Percentiles rank a stretch among this genome's conserved stretches.
Conservation (phyloP, 2,113 vertebrate genomes). For the Saguinus midas region DNA sequence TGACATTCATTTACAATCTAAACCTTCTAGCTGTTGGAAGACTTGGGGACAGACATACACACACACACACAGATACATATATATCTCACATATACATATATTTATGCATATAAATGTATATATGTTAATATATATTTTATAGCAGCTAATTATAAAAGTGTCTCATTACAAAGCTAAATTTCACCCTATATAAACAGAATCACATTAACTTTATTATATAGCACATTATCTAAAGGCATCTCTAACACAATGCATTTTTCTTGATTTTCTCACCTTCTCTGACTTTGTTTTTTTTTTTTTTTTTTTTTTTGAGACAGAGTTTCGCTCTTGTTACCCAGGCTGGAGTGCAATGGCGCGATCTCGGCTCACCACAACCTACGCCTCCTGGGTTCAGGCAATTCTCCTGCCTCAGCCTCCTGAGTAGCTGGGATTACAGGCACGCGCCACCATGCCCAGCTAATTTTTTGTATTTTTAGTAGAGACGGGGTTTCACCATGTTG, state of each 20-base stretch:
- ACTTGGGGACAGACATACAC: neutral
- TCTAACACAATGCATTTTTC: neutral
- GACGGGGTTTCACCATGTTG: no score
- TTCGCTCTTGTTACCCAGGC: no score
- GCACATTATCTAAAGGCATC: neutral
- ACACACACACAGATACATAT: neutral
- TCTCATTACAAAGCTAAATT: neutral
- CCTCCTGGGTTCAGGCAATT: no score
- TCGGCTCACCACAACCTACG: no score
- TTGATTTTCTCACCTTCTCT: neutral
- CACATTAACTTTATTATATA: neutral
- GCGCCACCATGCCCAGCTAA: no score
- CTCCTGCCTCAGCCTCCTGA: no score
- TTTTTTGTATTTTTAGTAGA: no score
- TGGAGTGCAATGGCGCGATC: no score
- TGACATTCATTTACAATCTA: neutral
- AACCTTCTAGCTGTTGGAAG: neutral
- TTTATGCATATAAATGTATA: neutral
- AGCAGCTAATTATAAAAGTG: neutral
- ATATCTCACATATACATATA: no score
- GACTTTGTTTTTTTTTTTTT: neutral
- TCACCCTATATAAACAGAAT: neutral
- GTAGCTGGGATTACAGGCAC: no score
- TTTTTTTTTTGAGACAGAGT: no score
- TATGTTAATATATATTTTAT: neutral